A percentile compares a stretch with the other conserved stretches of the same genome.
phyloP scores from a whole-genome alignment of 2,888 invertebrate genomes.

The Lasioglossum marginatum region DNA sequence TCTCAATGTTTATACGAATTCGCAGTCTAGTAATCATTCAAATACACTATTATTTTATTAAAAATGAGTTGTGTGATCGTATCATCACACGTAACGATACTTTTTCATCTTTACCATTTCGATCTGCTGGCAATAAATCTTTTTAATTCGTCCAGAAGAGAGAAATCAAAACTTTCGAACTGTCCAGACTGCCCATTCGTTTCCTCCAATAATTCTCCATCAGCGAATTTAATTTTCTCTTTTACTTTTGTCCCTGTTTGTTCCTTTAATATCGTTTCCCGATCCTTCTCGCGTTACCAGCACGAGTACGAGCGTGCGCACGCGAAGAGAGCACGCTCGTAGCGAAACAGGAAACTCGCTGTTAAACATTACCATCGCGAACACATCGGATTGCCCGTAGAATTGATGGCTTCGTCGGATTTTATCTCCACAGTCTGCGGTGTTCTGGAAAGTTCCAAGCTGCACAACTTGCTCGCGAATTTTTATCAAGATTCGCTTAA shows the following conservation, averaged over 20 bases:
- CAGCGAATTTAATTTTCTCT: neutral
- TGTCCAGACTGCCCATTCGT: neutral
- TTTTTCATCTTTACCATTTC: neutral
- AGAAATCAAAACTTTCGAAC: neutral
- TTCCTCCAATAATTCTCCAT: neutral
- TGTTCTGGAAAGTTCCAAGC: slow-evolving; percentile 30
- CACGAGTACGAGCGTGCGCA: slow-evolving; percentile 8
- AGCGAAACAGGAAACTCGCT: slow-evolving; percentile 33
- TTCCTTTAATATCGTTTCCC: slow-evolving; percentile 6
- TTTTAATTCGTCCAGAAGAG: neutral
- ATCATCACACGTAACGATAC: neutral
- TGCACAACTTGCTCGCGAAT: slow-evolving; percentile 17
- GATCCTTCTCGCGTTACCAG: slow-evolving; percentile 12
- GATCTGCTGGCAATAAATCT: neutral
- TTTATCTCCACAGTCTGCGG: slow-evolving; percentile 39
- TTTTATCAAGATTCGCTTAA: slow-evolving; percentile 24
- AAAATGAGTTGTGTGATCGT: neutral
- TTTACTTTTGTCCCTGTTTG: neutral
- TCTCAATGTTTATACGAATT: no score
- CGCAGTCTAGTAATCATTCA: no score
- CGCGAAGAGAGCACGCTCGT: slow-evolving; percentile 11
- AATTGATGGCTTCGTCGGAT: slow-evolving; percentile 36
- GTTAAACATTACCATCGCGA: slow-evolving; percentile 22
- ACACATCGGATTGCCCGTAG: neutral
- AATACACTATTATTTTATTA: neutral